Conservation (phyloP, 1,140 invertebrate species). For the Lordiphosa collinella region DNA sequence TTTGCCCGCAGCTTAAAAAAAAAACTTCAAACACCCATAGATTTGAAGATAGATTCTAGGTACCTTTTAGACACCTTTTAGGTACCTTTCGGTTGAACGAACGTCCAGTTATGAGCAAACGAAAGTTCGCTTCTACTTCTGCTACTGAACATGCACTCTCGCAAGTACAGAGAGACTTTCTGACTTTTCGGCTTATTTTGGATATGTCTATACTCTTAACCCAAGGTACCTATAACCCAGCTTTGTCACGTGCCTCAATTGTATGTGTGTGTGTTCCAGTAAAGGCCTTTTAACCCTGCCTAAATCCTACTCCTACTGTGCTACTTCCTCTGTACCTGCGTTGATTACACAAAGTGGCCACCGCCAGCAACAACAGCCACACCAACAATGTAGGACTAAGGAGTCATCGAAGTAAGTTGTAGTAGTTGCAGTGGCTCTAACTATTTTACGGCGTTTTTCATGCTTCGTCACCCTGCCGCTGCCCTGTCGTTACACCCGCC, state of each 20-base stretch:
- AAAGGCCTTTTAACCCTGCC: conserved; percentile 51
- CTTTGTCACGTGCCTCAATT: conserved; percentile 16
- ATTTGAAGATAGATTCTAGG: no score
- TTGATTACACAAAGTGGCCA: conserved; percentile 60
- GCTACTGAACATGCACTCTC: no score
- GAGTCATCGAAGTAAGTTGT: conserved; percentile 12
- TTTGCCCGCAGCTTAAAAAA: no score
- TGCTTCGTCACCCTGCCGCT: conserved; percentile 44
- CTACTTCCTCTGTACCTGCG: conserved; percentile 40
- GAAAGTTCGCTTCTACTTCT: no score
- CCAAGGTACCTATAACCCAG: neutral
- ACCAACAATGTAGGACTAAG: conserved; percentile 18
- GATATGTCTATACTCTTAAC: no score
- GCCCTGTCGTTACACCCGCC: neutral
- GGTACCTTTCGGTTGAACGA: no score
- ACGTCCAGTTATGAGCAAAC: no score
- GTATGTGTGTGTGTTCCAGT: conserved; percentile 33
- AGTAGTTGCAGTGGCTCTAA: conserved; percentile 36
- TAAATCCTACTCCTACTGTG: conserved; percentile 36
- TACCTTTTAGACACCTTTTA: no score
- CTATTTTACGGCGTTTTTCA: conserved; percentile 72
- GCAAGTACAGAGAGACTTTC: no score
- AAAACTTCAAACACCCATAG: no score
- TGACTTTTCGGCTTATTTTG: no score
- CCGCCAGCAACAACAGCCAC: neutral